Conservation (phyloP, 2,888 invertebrate genomes). For the Eilema griseolum region DNA sequence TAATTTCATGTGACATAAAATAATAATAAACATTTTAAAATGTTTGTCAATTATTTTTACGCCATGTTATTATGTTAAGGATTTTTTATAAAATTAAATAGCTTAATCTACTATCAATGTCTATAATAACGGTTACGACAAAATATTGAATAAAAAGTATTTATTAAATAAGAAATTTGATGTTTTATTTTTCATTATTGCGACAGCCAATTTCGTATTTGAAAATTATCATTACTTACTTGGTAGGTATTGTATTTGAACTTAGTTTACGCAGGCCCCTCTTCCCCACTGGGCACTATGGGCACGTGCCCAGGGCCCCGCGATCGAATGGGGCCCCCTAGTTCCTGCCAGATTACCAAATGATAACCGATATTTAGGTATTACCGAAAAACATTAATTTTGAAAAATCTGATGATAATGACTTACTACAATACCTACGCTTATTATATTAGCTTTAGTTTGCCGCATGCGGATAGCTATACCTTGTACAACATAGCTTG, state of each 20-base stretch:
- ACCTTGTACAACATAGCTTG: too few species aligned
- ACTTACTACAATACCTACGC: too few species aligned
- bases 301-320: too few species aligned
- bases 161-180: constrained; percentile 75
- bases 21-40: not conserved
- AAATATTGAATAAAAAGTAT: constrained; percentile 80
- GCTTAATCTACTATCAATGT: constrained; percentile 52
- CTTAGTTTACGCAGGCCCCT: not conserved
- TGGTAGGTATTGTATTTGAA: not conserved
- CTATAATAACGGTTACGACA: constrained; percentile 60
- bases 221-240: not conserved
- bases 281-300: too few species aligned
- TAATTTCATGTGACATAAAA: not conserved
- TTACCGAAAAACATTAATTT: too few species aligned
- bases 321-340: too few species aligned
- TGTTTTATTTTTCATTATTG: constrained; percentile 62
- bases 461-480: too few species aligned
- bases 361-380: too few species aligned
- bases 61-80: constrained; percentile 47
- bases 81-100: constrained; percentile 48
- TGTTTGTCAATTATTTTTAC: constrained; percentile 26
- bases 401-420: too few species aligned
- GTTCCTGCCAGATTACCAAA: too few species aligned
- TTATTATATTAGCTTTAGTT: too few species aligned
- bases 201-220: constrained; percentile 12